Conservation (phyloP, 1,140 invertebrate species). For the Oryzaephilus surinamensis region DNA sequence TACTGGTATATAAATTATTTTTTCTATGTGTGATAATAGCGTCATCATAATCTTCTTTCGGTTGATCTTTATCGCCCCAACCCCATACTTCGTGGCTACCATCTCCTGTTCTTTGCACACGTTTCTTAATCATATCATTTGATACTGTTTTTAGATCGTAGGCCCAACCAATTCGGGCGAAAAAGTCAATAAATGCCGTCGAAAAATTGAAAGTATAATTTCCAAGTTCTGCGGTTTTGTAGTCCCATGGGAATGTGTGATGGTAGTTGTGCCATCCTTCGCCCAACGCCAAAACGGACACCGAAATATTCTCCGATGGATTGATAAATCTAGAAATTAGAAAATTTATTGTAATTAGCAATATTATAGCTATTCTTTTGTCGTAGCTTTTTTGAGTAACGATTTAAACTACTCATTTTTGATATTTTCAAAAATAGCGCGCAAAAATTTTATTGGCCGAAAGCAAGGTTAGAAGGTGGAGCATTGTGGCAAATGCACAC, state of each 20-base stretch:
- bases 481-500: too few relatives aligned
- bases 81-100: conserved; percentile 51
- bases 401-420: too few relatives aligned
- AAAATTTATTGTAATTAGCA: too few relatives aligned
- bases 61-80: conserved; percentile 40
- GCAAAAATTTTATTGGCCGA: background rate
- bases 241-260: conserved; percentile 76
- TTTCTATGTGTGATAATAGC: conserved; percentile 1
- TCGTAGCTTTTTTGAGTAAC: background rate
- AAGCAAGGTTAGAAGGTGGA: background rate
- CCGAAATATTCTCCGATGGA: conserved; percentile 58
- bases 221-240: conserved; percentile 55
- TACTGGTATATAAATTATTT: too few relatives aligned
- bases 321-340: conserved; percentile 56
- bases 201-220: conserved; percentile 62
- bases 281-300: conserved; percentile 49
- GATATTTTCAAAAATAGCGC: background rate
- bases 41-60: conserved; percentile 13
- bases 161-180: conserved; percentile 60
- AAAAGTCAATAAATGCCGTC: conserved; percentile 70
- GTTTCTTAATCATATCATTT: conserved; percentile 47
- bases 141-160: conserved; percentile 67
- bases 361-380: background rate
- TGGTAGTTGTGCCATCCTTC: conserved; percentile 88
- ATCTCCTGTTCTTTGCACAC: conserved; percentile 55